A percentile compares a stretch with the other conserved stretches of the same genome.
Conservation (phyloP, 2,797 vertebrate genomes). For the Chiloscyllium punctatum region DNA sequence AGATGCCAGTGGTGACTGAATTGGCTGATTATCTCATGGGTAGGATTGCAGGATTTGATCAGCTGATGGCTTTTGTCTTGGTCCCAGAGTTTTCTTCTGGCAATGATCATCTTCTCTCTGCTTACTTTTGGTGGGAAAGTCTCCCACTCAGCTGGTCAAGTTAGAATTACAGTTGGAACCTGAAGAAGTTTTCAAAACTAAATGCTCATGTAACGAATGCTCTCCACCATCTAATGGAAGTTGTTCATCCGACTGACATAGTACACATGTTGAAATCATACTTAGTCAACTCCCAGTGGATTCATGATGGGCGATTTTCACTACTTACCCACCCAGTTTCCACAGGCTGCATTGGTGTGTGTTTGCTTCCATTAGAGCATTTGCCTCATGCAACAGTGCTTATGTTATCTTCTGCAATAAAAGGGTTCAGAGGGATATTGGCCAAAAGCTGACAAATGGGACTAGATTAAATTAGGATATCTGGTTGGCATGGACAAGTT, state of each 20-base stretch:
- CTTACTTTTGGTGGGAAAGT: not conserved
- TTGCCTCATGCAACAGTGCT: too few relatives aligned
- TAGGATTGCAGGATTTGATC: not conserved
- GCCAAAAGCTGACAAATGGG: too few relatives aligned
- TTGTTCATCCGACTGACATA: not conserved
- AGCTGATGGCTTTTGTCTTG: not conserved
- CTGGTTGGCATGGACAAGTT: too few relatives aligned
- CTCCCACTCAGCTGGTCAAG: not conserved
- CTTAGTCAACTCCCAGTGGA: not conserved
- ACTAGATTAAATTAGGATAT: too few relatives aligned
- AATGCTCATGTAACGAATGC: not conserved
- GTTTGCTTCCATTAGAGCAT: too few relatives aligned
- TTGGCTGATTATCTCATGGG: not conserved
- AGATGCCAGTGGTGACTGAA: not conserved
- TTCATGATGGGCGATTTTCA: not conserved
- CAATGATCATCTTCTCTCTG: not conserved
- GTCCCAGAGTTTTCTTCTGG: not conserved
- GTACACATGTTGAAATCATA: not conserved
- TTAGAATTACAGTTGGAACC: not conserved
- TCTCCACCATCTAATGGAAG: not conserved
- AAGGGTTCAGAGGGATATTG: too few relatives aligned
- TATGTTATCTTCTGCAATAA: too few relatives aligned
- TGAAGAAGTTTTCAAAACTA: not conserved
- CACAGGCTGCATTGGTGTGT: not conserved
- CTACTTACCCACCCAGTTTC: not conserved